Evolutionary conservation across 2,113 vertebrate genomes (phyloP).

Genomic region (Megaceryle torquata): DNA sequence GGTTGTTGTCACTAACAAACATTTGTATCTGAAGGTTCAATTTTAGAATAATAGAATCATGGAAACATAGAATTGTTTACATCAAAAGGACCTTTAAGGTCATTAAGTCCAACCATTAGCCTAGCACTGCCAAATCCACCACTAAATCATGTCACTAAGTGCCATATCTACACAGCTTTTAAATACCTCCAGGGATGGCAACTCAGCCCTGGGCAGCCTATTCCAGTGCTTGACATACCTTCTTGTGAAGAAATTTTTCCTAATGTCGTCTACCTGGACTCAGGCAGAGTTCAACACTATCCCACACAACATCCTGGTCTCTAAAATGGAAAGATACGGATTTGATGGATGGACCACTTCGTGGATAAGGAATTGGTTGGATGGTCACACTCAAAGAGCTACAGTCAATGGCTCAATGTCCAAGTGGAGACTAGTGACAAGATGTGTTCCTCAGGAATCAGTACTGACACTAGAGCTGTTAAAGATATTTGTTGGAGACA

Average conservation of each 20-base stretch:
- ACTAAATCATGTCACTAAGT: neutral
- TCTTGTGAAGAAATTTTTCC: neutral
- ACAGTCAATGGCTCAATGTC: too few relatives aligned
- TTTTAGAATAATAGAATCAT: neutral
- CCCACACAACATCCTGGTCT: too few relatives aligned
- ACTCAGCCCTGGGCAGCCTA: neutral
- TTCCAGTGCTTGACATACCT: neutral
- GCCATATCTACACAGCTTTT: neutral
- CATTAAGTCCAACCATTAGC: neutral
- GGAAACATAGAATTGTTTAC: neutral
- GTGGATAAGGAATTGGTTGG: too few relatives aligned
- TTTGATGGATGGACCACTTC: too few relatives aligned
- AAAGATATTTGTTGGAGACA: too few relatives aligned
- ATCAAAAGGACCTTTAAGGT: neutral
- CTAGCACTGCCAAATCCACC: neutral
- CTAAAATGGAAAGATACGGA: too few relatives aligned
- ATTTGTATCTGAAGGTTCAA: neutral
- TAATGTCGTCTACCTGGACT: neutral
- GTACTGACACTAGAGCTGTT: too few relatives aligned
- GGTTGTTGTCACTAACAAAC: neutral
- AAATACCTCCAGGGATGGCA: neutral
- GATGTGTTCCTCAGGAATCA: too few relatives aligned
- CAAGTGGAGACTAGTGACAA: too few relatives aligned
- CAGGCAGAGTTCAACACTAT: too few relatives aligned
- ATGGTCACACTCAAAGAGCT: too few relatives aligned